Conservation (phyloP, 2,888 invertebrate species). For the Callinectes sapidus region DNA sequence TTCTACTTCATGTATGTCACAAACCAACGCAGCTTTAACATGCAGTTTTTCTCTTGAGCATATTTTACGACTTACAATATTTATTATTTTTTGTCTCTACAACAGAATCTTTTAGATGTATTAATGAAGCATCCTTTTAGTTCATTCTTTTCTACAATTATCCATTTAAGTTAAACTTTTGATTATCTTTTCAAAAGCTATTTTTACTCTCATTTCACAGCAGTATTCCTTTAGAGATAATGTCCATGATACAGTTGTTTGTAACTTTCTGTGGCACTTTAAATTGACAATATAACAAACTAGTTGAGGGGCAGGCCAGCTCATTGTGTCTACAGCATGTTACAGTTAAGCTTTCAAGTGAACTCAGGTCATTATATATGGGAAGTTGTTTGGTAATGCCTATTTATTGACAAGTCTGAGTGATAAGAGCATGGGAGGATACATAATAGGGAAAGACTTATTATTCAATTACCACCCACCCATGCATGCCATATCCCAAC, state of each 20-base stretch:
- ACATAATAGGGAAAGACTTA: too few species aligned
- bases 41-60: background rate
- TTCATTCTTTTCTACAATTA: background rate
- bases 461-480: too few species aligned
- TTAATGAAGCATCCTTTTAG: background rate
- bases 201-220: background rate
- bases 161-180: background rate
- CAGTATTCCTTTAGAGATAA: background rate
- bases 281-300: too few species aligned
- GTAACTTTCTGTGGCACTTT: background rate
- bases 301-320: too few species aligned
- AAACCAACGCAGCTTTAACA: background rate
- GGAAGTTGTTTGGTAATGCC: too few species aligned
- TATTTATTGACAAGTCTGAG: too few species aligned
- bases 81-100: background rate
- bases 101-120: background rate
- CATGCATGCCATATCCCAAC: too few species aligned
- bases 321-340: too few species aligned
- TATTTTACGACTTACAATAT: background rate
- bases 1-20: background rate
- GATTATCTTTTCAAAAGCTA: background rate
- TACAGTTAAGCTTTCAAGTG: too few species aligned
- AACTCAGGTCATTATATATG: too few species aligned
- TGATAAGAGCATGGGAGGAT: too few species aligned
- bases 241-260: background rate